Percentiles rank a stretch among this genome's conserved stretches.
phyloP scores from a whole-genome alignment of 2,888 invertebrate species.

The Alentia gelatinosa region DNA sequence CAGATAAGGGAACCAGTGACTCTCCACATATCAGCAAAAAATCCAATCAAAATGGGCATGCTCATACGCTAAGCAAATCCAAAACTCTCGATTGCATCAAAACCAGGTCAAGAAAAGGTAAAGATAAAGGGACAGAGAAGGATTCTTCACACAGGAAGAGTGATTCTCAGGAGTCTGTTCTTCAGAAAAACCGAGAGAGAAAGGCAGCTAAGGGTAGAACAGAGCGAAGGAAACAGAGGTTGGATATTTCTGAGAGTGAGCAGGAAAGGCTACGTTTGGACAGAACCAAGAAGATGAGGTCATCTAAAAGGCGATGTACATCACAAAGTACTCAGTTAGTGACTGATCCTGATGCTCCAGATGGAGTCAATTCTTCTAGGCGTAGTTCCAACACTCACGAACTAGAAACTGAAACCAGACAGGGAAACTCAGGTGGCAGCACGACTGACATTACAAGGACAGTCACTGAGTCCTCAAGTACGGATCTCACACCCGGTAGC shows the following conservation, averaged over 20 bases:
- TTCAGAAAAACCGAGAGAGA: not conserved
- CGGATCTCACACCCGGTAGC: no score
- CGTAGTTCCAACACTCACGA: no score
- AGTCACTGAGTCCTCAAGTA: no score
- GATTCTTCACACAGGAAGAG: no score
- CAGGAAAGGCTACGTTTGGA: not conserved
- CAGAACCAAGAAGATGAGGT: not conserved
- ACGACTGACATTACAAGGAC: no score
- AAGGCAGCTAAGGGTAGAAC: not conserved
- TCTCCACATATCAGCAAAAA: not conserved
- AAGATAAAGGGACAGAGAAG: not conserved
- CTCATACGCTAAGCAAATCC: not conserved
- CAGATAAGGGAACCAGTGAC: not conserved
- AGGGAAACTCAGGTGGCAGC: no score
- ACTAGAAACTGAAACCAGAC: no score
- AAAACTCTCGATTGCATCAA: not conserved
- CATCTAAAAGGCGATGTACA: not conserved
- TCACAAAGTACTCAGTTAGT: not conserved
- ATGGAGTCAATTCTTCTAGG: no score
- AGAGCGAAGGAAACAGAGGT: not conserved
- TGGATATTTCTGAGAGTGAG: not conserved
- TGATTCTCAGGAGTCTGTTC: not conserved
- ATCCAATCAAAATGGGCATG: not conserved
- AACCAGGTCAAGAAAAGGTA: not conserved
- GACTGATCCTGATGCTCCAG: not conserved